These are phyloP conservation scores for Hydrolagus colliei DNA, from an alignment of 2,797 vertebrate genomes.

Conservation along the genomic window DNA sequence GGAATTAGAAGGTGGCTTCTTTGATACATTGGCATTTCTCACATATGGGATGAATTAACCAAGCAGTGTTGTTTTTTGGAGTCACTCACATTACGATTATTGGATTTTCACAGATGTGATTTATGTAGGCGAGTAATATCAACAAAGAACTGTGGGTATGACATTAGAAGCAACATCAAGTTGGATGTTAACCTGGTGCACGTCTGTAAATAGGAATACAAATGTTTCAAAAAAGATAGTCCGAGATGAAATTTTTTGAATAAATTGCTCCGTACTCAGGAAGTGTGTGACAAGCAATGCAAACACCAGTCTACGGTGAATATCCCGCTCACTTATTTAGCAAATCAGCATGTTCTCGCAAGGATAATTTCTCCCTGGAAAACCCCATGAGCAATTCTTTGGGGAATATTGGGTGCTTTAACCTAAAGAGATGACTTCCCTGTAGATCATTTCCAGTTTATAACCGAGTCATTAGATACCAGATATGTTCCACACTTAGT, in stretches of 20 bases:
- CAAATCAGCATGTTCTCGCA: conserved; percentile 6
- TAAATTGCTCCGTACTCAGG: neutral
- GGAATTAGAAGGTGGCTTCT: no score
- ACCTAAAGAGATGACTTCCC: conserved; percentile 46
- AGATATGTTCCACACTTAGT: conserved; percentile 74
- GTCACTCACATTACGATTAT: no score
- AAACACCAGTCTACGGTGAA: neutral
- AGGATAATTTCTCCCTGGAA: conserved; percentile 11
- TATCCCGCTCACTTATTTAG: neutral
- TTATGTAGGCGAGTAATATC: neutral
- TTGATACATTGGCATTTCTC: no score
- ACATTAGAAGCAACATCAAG: neutral
- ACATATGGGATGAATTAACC: no score
- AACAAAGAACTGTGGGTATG: neutral
- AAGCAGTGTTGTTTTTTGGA: no score
- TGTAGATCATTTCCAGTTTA: conserved; percentile 72
- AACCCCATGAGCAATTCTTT: neutral
- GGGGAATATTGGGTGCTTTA: conserved; percentile 14
- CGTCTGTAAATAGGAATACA: neutral
- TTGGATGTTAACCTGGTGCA: neutral
- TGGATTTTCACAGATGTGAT: neutral
- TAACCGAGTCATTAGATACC: conserved; percentile 78
- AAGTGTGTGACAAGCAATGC: neutral
- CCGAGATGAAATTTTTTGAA: neutral
- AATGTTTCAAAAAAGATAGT: neutral